phyloP scores from a whole-genome alignment of 1,140 invertebrate species.

The Brachionus plicatilis region DNA sequence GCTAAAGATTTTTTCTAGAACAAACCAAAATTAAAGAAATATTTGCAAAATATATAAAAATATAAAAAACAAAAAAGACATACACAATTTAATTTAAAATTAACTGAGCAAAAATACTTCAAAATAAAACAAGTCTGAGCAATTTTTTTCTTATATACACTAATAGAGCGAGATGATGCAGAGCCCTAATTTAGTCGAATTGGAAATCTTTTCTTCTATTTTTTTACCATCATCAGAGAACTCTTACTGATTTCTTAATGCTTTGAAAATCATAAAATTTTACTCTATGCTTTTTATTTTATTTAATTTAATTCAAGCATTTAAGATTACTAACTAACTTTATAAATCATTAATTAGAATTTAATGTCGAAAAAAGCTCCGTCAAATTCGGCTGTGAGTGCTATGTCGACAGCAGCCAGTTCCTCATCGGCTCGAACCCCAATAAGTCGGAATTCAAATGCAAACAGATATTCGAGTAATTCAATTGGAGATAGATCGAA shows the following conservation, averaged over 20 bases:
- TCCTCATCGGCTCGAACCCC: neutral
- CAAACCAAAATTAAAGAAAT: constrained; percentile 49
- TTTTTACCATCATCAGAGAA: neutral
- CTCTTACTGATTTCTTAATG: neutral
- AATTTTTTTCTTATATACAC: neutral
- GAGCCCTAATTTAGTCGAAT: neutral
- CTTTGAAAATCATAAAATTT: neutral
- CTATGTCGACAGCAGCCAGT: neutral
- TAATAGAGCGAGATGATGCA: neutral
- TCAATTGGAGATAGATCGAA: neutral
- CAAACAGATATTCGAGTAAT: neutral
- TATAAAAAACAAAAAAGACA: neutral
- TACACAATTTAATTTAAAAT: neutral
- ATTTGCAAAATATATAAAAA: constrained; percentile 17
- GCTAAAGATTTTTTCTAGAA: neutral
- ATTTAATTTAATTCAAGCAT: neutral
- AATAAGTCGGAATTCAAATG: neutral
- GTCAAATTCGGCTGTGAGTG: constrained; percentile 11
- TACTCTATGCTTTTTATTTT: neutral
- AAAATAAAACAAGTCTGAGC: neutral
- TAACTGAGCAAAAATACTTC: neutral
- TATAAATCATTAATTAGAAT: neutral
- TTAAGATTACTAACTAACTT: neutral
- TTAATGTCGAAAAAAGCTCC: constrained; percentile 23
- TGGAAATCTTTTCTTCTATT: neutral